phyloP scores from a whole-genome alignment of 2,113 vertebrate species.

The Lophotis ruficrista region DNA sequence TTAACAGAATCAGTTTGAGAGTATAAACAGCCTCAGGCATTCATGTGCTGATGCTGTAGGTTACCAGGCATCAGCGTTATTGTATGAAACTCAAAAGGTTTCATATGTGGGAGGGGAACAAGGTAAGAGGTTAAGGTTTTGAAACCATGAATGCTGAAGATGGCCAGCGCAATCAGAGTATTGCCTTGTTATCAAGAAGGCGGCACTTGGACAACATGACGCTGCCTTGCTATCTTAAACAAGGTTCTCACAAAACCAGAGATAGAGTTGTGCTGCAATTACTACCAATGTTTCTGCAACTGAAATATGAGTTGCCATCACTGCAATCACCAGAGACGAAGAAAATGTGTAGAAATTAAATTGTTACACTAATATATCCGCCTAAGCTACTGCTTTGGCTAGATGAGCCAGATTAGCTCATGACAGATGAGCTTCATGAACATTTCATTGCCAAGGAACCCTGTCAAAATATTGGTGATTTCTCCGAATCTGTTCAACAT shows the following conservation, averaged over 20 bases:
- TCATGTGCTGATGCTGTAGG: neutral
- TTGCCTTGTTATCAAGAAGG: neutral
- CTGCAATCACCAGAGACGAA: conserved; percentile 50
- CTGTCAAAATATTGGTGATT: conserved; percentile 79
- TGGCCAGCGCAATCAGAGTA: neutral
- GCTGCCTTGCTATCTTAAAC: neutral
- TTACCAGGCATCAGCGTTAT: neutral
- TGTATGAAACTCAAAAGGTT: neutral
- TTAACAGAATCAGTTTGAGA: conserved; percentile 15
- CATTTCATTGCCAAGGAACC: conserved; percentile 75
- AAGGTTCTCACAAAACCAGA: neutral
- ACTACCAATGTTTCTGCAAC: neutral
- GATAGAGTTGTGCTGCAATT: neutral
- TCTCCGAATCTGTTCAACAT: conserved; percentile 76
- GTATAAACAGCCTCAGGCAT: neutral
- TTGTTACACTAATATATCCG: conserved; percentile 55
- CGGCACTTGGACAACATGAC: rapidly evolving
- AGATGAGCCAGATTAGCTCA: conserved; percentile 73
- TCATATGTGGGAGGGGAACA: neutral
- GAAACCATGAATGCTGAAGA: neutral
- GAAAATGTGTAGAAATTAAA: conserved; percentile 68
- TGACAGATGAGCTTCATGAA: conserved; percentile 77
- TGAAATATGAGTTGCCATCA: conserved; percentile 43
- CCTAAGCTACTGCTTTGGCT: conserved; percentile 72
- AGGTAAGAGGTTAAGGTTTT: neutral